Base-by-base conservation (phyloP, 2,113 vertebrate species). In the Hippocampus mohnikei region DNA sequence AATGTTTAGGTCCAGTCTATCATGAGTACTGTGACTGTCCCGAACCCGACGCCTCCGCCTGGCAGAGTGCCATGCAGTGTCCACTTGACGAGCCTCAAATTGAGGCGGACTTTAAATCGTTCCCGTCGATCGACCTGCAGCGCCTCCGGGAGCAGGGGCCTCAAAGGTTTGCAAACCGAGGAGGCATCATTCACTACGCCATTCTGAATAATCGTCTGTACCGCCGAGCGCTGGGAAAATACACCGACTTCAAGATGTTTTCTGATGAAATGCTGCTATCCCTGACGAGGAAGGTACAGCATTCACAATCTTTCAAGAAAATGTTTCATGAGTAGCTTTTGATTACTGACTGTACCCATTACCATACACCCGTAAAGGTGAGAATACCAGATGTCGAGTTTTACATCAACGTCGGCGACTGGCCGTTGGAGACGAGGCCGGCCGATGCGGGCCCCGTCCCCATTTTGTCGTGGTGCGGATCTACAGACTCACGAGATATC, bases 161-260 rank as follows among this genome's bases (percentile, higher is more conserved):
- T 8, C 50, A n/a, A 1, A 92, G 94, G 41, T 96, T 97, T 81
- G 84, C 92, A 53, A 92, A 92, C 52, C 88, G 93, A 69, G 94
- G 95, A 3, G 95, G 96, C 9, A 83, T 98, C 21, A 88, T 99
- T 68, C 96, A 98, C 82, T 99, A 98, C 77, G 88, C 93, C 3
- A 18, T 99, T 81, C 78, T 95, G 16, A 55, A 89, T 81, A 96
- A 98, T 82, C 89, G 33, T 27, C 52, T 98, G 81, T 93, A 96
- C 83, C 91, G 95, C 25, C 93, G 92, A 66, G 91, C 94, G 11
- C 82, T 97, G 61, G 95, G 96, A n/a, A 96, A 93, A 72, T 98
- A 98, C 79, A 98, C 95, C 0, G 95, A 96, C 91, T 98, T 98
- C 93, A 98, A 95, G 90, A 98, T 98, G 94, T 97, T 98, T 91